These are phyloP conservation scores for Cossypha polioptera DNA, from an alignment of 2,797 vertebrate species.

Conservation along the genomic window DNA sequence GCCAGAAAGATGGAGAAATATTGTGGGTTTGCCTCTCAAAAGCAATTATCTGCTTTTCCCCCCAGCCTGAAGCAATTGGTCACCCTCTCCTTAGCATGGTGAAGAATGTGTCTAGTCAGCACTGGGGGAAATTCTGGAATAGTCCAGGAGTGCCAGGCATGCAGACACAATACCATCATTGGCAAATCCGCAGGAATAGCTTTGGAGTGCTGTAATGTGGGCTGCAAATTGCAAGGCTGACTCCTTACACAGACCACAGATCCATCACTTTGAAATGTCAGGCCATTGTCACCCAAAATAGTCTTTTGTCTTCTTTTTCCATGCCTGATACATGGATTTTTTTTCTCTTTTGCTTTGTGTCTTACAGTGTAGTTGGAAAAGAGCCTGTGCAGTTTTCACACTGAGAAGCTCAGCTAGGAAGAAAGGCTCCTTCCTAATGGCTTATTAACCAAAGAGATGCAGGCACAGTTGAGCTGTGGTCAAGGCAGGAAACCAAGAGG, in stretches of 20 bases:
- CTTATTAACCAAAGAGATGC: neutral
- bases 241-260: slow-evolving; percentile 42
- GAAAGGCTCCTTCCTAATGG: neutral
- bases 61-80: neutral
- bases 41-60: neutral
- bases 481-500: neutral
- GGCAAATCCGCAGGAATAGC: neutral
- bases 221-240: slow-evolving; percentile 32
- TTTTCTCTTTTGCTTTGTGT: neutral
- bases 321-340: neutral
- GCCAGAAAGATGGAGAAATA: neutral
- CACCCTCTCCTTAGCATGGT: neutral
- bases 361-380: neutral
- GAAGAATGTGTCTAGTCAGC: slow-evolving; percentile 47
- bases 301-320: slow-evolving; percentile 34
- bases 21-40: neutral
- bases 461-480: neutral
- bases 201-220: neutral
- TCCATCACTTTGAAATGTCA: slow-evolving; percentile 53
- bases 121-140: slow-evolving; percentile 9
- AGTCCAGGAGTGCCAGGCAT: slow-evolving; percentile 5
- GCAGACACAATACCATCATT: neutral
- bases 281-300: slow-evolving; percentile 31
- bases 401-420: neutral
- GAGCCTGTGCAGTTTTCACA: neutral